Conservation (phyloP, 2,797 vertebrate species). For the Sternotherus odoratus region DNA sequence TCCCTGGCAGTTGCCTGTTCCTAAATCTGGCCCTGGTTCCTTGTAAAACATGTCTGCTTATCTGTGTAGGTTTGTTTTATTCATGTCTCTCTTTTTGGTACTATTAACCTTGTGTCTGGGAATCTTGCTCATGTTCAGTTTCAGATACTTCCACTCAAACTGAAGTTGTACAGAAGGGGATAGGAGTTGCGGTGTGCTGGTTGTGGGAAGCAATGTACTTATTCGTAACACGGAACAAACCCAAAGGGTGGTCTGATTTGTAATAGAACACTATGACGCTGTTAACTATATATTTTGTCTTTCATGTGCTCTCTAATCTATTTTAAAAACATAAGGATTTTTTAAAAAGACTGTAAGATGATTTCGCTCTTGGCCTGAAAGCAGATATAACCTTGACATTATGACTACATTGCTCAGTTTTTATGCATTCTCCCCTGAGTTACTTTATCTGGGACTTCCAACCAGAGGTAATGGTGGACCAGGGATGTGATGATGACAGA, state of each 20-base stretch:
- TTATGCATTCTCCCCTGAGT: constrained; percentile 21
- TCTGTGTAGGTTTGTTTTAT: neutral
- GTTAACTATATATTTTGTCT: constrained; percentile 33
- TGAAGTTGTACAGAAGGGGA: neutral
- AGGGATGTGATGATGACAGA: neutral
- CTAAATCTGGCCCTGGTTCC: no score
- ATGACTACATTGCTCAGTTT: constrained; percentile 16
- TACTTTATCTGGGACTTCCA: neutral
- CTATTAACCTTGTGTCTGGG: constrained; percentile 4
- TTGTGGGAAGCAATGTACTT: neutral
- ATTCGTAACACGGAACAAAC: constrained; percentile 31
- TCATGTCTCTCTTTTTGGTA: neutral
- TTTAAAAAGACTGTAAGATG: neutral
- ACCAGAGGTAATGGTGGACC: neutral
- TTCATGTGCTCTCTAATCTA: neutral
- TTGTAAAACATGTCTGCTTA: neutral
- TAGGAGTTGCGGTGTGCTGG: neutral
- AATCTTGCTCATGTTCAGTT: neutral
- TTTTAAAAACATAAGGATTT: constrained; percentile 5
- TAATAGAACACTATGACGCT: neutral
- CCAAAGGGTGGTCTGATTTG: neutral
- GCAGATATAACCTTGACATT: constrained; percentile 19
- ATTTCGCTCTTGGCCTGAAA: constrained; percentile 11
- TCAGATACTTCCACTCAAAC: neutral
- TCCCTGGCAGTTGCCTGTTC: no score